Conservation (phyloP, 2,797 vertebrate species). For the Aeoliscus strigatus region DNA sequence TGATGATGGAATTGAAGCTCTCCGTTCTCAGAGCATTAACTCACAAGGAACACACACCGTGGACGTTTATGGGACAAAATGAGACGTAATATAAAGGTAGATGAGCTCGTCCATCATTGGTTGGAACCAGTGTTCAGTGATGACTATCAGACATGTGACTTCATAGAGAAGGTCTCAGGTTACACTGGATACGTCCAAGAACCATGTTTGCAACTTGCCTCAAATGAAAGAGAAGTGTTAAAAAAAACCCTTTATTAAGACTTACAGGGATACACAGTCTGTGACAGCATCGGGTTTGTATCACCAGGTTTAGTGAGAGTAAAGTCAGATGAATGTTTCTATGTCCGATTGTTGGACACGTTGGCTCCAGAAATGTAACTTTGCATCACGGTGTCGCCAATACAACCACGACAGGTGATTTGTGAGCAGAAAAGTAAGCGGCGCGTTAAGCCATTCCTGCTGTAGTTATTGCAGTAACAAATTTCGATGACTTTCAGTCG, state of each 20-base stretch:
- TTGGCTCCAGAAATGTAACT: too few relatives aligned
- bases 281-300: background rate
- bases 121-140: constrained; percentile 10
- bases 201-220: background rate
- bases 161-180: too few relatives aligned
- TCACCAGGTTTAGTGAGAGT: background rate
- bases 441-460: too few relatives aligned
- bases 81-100: constrained; percentile 38
- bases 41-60: constrained; percentile 29
- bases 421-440: too few relatives aligned
- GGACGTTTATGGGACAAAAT: constrained; percentile 49
- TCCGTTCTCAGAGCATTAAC: constrained; percentile 35
- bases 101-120: constrained; percentile 46
- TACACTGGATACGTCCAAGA: background rate
- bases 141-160: too few relatives aligned
- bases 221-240: background rate
- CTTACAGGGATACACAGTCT: constrained; percentile 6
- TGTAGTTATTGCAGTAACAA: too few relatives aligned
- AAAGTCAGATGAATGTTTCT: too few relatives aligned
- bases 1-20: constrained; percentile 46
- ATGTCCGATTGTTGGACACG: too few relatives aligned
- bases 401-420: too few relatives aligned
- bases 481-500: too few relatives aligned
- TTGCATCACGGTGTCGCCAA: too few relatives aligned
- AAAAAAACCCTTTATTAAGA: constrained; percentile 27